phyloP scores from a whole-genome alignment of 2,888 invertebrate species.

The Agriotes lineatus region DNA sequence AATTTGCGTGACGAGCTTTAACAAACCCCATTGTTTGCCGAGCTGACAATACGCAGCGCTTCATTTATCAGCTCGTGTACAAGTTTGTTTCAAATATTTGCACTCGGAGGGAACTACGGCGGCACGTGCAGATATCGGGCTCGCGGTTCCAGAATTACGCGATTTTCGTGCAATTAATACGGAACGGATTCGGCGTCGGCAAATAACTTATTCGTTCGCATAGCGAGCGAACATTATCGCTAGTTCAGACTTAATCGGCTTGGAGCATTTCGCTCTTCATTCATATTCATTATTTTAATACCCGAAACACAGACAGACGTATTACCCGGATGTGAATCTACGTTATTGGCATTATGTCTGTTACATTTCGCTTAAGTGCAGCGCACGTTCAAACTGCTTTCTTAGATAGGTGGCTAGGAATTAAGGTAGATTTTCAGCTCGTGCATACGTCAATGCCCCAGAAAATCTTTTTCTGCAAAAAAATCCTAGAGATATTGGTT shows the following conservation, averaged over 20 bases:
- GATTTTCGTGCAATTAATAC: slow-evolving; percentile 13
- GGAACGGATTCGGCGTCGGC: slow-evolving; percentile 1
- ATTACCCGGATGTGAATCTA: not conserved
- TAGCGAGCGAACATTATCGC: slow-evolving; percentile 13
- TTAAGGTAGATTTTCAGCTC: no score
- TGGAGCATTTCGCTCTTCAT: slow-evolving; percentile 15
- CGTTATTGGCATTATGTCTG: slow-evolving; percentile 3
- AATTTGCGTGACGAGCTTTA: slow-evolving; percentile 16
- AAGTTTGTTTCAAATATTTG: slow-evolving; percentile 15
- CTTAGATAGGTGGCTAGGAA: no score
- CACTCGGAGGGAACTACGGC: not conserved
- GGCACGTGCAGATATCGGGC: slow-evolving; percentile 12
- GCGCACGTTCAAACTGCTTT: no score
- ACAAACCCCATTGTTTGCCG: slow-evolving; percentile 6
- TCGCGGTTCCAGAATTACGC: not conserved
- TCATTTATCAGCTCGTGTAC: slow-evolving; percentile 10
- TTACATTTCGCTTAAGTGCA: no score
- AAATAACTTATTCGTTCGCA: slow-evolving; percentile 12
- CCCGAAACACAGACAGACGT: slow-evolving; percentile 13
- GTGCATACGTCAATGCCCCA: no score
- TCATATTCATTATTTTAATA: slow-evolving; percentile 19
- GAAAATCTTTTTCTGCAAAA: no score
- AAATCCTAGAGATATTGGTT: no score
- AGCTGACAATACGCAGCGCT: slow-evolving; percentile 1
- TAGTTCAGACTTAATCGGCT: slow-evolving; percentile 16